A percentile compares a stretch with the other conserved stretches of the same genome.
phyloP scores from a whole-genome alignment of 2,797 vertebrate species.

The Phoebastria nigripes region DNA sequence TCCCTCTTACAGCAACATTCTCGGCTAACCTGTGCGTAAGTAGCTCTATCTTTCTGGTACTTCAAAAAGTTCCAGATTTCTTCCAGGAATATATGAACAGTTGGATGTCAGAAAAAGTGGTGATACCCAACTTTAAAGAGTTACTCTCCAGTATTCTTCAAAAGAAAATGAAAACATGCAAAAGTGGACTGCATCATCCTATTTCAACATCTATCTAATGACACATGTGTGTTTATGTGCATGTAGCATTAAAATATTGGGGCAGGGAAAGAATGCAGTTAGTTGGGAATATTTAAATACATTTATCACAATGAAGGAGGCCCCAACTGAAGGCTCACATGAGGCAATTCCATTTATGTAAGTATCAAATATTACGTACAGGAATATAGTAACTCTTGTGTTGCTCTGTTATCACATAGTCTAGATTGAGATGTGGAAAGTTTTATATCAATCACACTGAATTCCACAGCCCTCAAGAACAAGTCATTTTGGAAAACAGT shows the following conservation, averaged over 20 bases:
- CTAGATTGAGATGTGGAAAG: neutral
- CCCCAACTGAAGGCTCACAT: neutral
- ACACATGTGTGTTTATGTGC: fast-evolving
- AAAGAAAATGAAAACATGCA: neutral
- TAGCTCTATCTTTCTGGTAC: neutral
- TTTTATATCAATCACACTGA: neutral
- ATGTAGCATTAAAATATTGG: neutral
- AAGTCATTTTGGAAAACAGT: neutral
- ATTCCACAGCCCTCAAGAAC: neutral
- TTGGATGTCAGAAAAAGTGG: neutral
- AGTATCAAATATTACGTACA: neutral
- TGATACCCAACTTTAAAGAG: neutral
- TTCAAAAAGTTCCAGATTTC: neutral
- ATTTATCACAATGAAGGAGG: neutral
- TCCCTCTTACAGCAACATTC: neutral
- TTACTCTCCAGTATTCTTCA: neutral
- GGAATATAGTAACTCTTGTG: neutral
- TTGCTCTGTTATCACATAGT: neutral
- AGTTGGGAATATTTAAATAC: neutral
- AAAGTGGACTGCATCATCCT: neutral
- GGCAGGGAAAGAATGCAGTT: neutral
- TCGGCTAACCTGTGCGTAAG: neutral
- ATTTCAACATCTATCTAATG: neutral
- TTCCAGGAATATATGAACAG: neutral
- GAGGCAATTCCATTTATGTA: neutral